Evolutionary conservation across 2,888 invertebrate species (phyloP).

Genomic region (Electrophaes corylata): DNA sequence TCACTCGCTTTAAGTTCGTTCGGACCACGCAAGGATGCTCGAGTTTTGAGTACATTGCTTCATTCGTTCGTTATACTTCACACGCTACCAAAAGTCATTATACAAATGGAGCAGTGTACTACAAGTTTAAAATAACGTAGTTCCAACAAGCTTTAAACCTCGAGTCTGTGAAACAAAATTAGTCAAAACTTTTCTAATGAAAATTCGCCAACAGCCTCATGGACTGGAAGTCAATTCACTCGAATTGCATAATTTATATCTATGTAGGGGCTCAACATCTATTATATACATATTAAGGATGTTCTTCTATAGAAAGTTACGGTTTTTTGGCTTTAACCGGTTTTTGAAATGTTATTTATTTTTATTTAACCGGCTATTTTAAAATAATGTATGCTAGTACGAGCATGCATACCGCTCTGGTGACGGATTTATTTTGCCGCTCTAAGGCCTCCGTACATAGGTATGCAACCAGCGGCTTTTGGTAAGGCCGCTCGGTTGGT

Average conservation of each 20-base stretch:
- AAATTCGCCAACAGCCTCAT: neutral
- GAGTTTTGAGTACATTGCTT: neutral
- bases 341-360: no score
- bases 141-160: neutral
- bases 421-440: no score
- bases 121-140: neutral
- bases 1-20: neutral
- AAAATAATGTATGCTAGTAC: no score
- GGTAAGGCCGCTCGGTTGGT: no score
- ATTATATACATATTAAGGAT: no score
- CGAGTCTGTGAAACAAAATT: neutral
- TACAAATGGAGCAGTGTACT: neutral
- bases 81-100: neutral
- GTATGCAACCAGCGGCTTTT: no score
- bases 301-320: no score
- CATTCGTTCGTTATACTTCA: neutral
- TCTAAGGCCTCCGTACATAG: no score
- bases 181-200: neutral
- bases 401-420: no score
- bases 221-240: neutral
- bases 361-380: no score
- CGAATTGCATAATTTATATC: neutral
- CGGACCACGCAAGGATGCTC: neutral
- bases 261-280: no score
- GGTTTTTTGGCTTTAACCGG: no score